Percentiles rank a stretch among this genome's conserved stretches.
Evolutionary conservation across 2,888 invertebrate genomes (phyloP).

Genomic region (Aplocera efformata): DNA sequence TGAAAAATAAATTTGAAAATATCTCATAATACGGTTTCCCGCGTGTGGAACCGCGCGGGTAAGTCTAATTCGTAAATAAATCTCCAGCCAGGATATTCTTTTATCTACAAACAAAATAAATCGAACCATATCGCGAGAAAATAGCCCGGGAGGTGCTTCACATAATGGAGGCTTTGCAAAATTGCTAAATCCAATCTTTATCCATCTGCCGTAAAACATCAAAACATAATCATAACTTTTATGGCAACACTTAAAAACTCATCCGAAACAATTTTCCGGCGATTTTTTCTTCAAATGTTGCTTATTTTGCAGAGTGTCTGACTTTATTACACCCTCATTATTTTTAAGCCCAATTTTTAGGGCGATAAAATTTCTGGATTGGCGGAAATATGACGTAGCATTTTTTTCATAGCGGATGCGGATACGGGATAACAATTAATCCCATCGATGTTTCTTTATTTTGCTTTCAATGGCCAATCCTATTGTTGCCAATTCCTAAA

Average conservation of each 20-base stretch:
- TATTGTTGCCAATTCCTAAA: no score
- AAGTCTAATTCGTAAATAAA: no score
- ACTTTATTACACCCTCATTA: constrained; percentile 18
- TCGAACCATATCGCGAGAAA: no score
- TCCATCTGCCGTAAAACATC: constrained; percentile 31
- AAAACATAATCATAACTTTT: constrained; percentile 33
- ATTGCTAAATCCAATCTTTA: constrained; percentile 26
- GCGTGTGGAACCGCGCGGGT: no score
- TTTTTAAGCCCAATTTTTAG: constrained; percentile 1
- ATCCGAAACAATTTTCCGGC: constrained; percentile 37
- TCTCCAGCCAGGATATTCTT: no score
- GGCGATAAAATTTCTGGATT: background rate
- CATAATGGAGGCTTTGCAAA: constrained; percentile 11
- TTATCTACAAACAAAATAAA: no score
- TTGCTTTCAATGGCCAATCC: no score
- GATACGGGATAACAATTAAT: no score
- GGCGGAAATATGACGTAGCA: background rate
- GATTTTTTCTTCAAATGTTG: constrained; percentile 25
- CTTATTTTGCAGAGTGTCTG: constrained; percentile 20
- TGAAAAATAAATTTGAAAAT: no score
- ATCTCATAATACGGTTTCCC: no score
- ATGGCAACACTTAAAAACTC: constrained; percentile 39
- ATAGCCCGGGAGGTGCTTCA: background rate
- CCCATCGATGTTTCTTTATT: no score
- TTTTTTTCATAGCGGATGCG: no score